Base-by-base conservation (phyloP, 2,888 invertebrate genomes). In the Ctenicera cuprea region DNA sequence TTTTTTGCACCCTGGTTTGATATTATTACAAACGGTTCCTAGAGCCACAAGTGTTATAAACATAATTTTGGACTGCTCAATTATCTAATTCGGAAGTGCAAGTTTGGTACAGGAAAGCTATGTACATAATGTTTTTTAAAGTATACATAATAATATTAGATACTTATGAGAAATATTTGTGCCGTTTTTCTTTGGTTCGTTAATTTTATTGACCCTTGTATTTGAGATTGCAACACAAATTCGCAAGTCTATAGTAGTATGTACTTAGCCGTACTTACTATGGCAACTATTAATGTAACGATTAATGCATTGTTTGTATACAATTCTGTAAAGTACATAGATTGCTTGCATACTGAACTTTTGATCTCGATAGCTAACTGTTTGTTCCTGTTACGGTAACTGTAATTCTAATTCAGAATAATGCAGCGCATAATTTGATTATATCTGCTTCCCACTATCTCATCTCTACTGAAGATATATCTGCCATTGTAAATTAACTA, bases 341-440 rank as follows among this genome's bases (percentile, higher is more conserved):
- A 59, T 59, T 38, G 38, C 20, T 18, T 59, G 38, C 59, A 59
- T 59, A 14, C 59, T 59, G 38, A 57, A 57, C 33, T 57, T 30
- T 33, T 38, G 59, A 59, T 59, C 37, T 59, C 67, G 18, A 57
- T 57, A 38, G 43, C 37, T 50, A 65, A 52, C 65, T 33, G 38
- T 48, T n/a, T 30, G 64, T 65, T 65, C 57, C 57, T 16, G 57
- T 37, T 33, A 52, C 33, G 11, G 43, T 67, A 67, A 67, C 67
- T 67, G 59, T 67, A 67, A 48, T 37, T 59, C 30, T 59, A 33
- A 67, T 30, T 59, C 43, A 54, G 63, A 57, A 57, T 57, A 67
- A 59, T 57, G 43, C 43, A 45, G 54, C 26, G 57, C 41, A 57
- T 67, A 57, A 67, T 67, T 67, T 67, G 67, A 67, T 67, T 67